Evolutionary conservation across 2,113 vertebrate genomes (phyloP), one percentile per base, ranked within the genome.

Genomic region (Centropus unirufus): DNA sequence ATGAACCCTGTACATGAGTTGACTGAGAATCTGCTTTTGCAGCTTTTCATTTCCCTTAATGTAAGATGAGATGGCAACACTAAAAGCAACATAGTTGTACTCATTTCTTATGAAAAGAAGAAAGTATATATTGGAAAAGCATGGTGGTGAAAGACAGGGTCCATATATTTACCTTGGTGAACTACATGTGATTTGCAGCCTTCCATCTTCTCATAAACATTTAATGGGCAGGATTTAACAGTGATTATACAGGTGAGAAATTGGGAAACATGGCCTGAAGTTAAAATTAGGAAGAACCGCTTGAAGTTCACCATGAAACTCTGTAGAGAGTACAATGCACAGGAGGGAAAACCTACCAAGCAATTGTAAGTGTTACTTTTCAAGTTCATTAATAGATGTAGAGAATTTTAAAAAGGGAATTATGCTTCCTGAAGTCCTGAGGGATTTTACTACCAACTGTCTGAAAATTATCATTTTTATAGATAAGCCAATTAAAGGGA

Each of bases 401-500:
- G 76, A 92, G 95, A 96, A 93, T 97, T 97, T 96, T 86, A 85
- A 96, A 96, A 96, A 94, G 90, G 63, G 90, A 94, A 96, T 96
- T 97, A 95, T 95, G 47, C 67, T 82, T 93, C 92, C 92, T 96
- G 92, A 93, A 74, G 76, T 96, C 95, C 95, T 94, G 39, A 94
- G 89, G 95, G 96, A 95, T 93, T 96, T 95, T 91, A 74, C 73
- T 94, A 92, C 92, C 79, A 92, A 96, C 95, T 95, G 93, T 93
- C 87, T 94, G 82, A 95, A 97, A 97, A 97, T 91, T 94, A 97
- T 96, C 30, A 94, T 92, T 96, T 96, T 96, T 96, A 91, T 92
- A 96, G 94, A 95, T 96, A 96, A 97, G 85, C 93, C 92, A 97
- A 92, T 97, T 97, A 97, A 97, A 96, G 57, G 57, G 79, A 93